Evolutionary conservation across 2,113 vertebrate genomes (phyloP).

Genomic region (Trachemys scripta): DNA sequence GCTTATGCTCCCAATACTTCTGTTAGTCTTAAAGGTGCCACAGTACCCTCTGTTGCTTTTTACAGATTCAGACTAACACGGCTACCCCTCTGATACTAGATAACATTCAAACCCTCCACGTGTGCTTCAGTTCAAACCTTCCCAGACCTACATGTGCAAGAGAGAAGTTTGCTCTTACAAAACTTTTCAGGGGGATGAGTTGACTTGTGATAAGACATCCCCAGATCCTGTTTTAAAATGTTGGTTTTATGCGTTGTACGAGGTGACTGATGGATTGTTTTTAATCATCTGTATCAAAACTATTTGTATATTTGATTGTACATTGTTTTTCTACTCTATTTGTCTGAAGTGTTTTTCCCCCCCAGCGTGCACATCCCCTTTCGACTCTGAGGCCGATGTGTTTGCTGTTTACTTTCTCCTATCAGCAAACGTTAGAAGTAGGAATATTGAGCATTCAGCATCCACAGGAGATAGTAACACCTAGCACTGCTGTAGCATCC

Average conservation of each 20-base stretch:
- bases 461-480: neutral
- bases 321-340: constrained; percentile 36
- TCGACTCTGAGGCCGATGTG: rapidly evolving
- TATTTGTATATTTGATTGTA: constrained; percentile 68
- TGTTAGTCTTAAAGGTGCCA: too few species aligned
- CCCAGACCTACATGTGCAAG: neutral
- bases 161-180: neutral
- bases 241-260: neutral
- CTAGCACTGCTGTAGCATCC: neutral
- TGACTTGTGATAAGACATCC: neutral
- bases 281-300: neutral
- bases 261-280: neutral
- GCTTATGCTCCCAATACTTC: too few species aligned
- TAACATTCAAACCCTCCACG: neutral
- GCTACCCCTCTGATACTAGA: neutral
- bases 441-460: neutral
- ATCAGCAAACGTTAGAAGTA: neutral
- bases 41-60: too few species aligned
- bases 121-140: neutral
- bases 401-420: neutral
- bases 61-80: too few species aligned
- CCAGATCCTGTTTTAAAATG: neutral
- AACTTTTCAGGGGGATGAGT: neutral
- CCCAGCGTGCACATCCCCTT: neutral
- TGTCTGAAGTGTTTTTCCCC: neutral